Evolutionary conservation across 1,140 invertebrate species (phyloP), one percentile per base, ranked within the genome.

Genomic region (Eulimnadia texana): DNA sequence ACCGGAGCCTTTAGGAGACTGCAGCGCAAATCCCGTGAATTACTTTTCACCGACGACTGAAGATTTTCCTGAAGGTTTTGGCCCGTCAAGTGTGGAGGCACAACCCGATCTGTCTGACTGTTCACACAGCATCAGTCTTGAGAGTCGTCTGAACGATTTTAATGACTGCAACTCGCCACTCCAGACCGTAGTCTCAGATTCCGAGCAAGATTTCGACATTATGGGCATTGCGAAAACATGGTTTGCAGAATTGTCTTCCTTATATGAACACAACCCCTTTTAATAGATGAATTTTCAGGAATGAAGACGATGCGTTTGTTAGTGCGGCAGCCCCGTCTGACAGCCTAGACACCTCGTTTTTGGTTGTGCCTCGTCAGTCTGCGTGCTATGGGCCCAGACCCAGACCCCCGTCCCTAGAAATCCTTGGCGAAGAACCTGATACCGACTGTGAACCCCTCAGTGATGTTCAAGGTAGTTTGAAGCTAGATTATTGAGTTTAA

Each of bases 321-420:
- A 50, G 29, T 62, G 49, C 58, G 27, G 51, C 72, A 51, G 68
- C 71, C 24, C 70, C 72, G 33, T 70, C 74, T 50, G 68, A 69
- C 9, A 68, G 69, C 63, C 69, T 72, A 49, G 70, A 71, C 28
- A 69, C 73, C 55, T 71, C 71, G 54, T 64, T 63, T 13, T 72
- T 72, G 64, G 63, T 74, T 27, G 68, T 67, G 29, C 66, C 68
- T 16, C 71, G 74, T 63, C 60, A 69, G 9, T 68, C 69, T 16
- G 62, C 66, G 13, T 67, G 70, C 52, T 68, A 74, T 58, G 73
- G 72, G 52, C 71, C 73, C 51, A 73, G 73, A 66, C 66, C 73
- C 59, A 71, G 73, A 25, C 64, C 74, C 27, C 68, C 67, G 29
- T 64, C 75, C 28, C 73, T 73, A 33, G 72, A 72, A 64, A 66